Evolutionary conservation across 30 jellyfish, hydroid and myxozoan genomes (phyloP), one percentile per base, ranked within the genome.

Genomic region (Rhopilema esculentum): DNA sequence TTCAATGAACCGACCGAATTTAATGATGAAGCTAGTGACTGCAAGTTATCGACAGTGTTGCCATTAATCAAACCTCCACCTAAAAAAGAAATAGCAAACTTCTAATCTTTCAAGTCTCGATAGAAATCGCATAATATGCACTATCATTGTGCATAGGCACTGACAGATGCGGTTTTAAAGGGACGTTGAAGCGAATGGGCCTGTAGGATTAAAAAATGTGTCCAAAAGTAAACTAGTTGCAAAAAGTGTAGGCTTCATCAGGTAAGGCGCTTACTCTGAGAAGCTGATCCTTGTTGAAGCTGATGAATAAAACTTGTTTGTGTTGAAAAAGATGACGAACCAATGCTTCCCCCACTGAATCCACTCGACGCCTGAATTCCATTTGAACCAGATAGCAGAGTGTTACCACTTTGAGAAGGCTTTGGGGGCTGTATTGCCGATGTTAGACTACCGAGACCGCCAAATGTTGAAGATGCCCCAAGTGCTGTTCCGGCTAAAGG

Each of bases 401-500:
- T 74, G 23, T 29, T 51, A 25, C 93, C 86, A 48, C 65, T 50
- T 33, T 65, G 97, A 27, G 86, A 83, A n/a, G 71, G 88, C 40
- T 82, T 89, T 12, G 93, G 87, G 23, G 88, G 91, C 86, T 88
- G 91, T 30, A 77, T 80, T 1, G 98, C 63, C 7, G 97, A 91
- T 29, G 98, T 62, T 48, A 92, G 89, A 66, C 94, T 72, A 48
- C 96, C 96, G 12, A 92, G 91, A 50, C 98, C 92, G 50, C 96
- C 77, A 29, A 86, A 87, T 1, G 98, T 66, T 9, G 96, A 87
- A 0, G 91, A 80, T 16, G 93, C 49, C 0, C 97, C 95, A 49
- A 92, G 91, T 12, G 96, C 91, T 8, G 96, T 76, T 0, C 97
- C 96, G 25, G 97, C 96, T 67, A 89, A 28, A 26, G 97, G 86